These are phyloP conservation scores for Paraescarpia echinospica DNA, from an alignment of 1,140 invertebrate genomes.

Conservation along the genomic window DNA sequence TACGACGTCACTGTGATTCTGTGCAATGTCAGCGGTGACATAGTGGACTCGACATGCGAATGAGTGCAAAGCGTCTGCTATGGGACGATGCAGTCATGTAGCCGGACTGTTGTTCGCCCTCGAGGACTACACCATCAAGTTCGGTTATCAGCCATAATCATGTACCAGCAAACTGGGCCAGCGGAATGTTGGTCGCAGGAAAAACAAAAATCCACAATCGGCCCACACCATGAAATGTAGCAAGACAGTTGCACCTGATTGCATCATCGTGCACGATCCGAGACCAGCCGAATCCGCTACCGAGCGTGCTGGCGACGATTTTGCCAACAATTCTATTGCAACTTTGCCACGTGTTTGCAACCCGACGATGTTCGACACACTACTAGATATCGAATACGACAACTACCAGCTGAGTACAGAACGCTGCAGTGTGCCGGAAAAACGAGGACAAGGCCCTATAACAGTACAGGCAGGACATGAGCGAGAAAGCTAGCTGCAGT, in stretches of 20 bases:
- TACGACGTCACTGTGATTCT: not conserved
- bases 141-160: not conserved
- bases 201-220: constrained; percentile 16
- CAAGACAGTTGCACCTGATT: not conserved
- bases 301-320: too few relatives aligned
- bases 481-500: too few relatives aligned
- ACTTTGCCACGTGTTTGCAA: not conserved
- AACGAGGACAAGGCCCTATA: not conserved
- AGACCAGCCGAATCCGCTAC: not conserved
- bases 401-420: not conserved
- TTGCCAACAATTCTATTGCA: not conserved
- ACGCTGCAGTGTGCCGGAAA: not conserved
- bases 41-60: not conserved
- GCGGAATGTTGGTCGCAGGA: too few relatives aligned
- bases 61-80: constrained; percentile 16
- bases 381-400: not conserved
- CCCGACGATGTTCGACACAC: not conserved
- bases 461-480: not conserved
- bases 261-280: not conserved
- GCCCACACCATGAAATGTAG: not conserved
- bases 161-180: not conserved
- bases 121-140: not conserved
- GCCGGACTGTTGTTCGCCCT: not conserved
- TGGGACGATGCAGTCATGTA: constrained; percentile 22
- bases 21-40: not conserved